Evolutionary conservation across 2,113 vertebrate genomes (phyloP).

Genomic region (Gasterosteus nipponicus): DNA sequence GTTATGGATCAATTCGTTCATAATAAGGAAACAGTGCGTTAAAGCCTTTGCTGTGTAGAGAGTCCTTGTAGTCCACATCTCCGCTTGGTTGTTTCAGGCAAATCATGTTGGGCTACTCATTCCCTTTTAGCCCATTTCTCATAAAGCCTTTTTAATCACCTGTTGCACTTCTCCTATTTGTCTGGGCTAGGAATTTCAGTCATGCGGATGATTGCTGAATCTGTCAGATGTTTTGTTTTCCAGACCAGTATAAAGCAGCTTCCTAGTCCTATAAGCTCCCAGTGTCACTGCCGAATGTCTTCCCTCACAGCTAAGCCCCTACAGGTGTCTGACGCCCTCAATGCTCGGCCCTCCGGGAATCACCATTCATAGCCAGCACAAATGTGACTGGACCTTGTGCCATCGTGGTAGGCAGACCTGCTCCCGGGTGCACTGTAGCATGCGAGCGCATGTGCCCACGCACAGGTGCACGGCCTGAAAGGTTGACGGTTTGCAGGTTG

Average conservation of each 20-base stretch:
- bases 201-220: constrained; percentile 26
- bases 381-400: constrained; percentile 33
- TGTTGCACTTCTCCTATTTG: constrained; percentile 9
- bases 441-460: constrained; percentile 3
- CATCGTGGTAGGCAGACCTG: constrained; percentile 25
- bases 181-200: constrained; percentile 21
- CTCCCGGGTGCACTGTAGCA: neutral
- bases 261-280: constrained; percentile 40
- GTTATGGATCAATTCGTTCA: constrained; percentile 51
- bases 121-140: neutral
- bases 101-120: neutral
- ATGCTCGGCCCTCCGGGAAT: constrained; percentile 35
- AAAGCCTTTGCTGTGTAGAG: constrained; percentile 10
- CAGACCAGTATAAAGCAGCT: constrained; percentile 39
- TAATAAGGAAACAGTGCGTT: constrained; percentile 27
- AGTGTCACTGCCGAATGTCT: constrained; percentile 37
- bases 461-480: constrained; percentile 25
- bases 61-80: constrained; percentile 23
- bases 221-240: constrained; percentile 16
- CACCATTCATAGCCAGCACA: constrained; percentile 23
- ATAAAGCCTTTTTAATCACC: constrained; percentile 24
- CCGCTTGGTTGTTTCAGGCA: neutral
- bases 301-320: constrained; percentile 52
- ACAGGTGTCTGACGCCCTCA: constrained; percentile 61
- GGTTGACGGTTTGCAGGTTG: constrained; percentile 43